Conservation (phyloP, 1,140 invertebrate species). For the Euwallacea fornicatus region DNA sequence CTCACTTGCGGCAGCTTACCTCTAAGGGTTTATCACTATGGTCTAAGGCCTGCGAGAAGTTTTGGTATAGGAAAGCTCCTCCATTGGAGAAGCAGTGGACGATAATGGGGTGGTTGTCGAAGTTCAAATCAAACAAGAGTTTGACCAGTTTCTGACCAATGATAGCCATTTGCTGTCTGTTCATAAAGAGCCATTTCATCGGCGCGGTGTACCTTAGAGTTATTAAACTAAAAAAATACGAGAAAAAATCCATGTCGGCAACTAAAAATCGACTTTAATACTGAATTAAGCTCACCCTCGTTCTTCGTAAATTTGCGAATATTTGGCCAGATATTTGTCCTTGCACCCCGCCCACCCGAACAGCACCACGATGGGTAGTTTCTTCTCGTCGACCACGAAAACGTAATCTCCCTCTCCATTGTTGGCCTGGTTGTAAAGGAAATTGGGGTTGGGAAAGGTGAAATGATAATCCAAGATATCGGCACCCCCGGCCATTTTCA, state of each 20-base stretch:
- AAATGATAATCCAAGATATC: conserved; percentile 66
- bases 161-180: conserved; percentile 60
- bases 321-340: conserved; percentile 75
- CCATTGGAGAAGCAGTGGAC: conserved; percentile 83
- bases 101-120: conserved; percentile 71
- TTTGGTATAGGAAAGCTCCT: conserved; percentile 69
- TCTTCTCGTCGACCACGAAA: conserved; percentile 61
- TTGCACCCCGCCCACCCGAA: conserved; percentile 80
- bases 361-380: conserved; percentile 70
- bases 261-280: background rate
- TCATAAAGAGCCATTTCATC: conserved; percentile 67
- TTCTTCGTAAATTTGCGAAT: conserved; percentile 76
- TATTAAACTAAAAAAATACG: conserved; percentile 62
- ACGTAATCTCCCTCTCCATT: conserved; percentile 58
- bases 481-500: conserved; percentile 46
- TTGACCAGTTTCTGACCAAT: conserved; percentile 70
- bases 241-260: background rate
- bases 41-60: conserved; percentile 63
- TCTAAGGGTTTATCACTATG: conserved; percentile 56
- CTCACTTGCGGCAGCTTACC: conserved; percentile 41
- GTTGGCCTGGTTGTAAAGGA: conserved; percentile 45
- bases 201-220: conserved; percentile 74
- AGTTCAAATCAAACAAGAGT: conserved; percentile 66
- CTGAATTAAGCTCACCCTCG: conserved; percentile 60
- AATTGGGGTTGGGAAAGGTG: conserved; percentile 61